Base-by-base conservation (phyloP, 2,797 vertebrate genomes). In the Dryobates pubescens region DNA sequence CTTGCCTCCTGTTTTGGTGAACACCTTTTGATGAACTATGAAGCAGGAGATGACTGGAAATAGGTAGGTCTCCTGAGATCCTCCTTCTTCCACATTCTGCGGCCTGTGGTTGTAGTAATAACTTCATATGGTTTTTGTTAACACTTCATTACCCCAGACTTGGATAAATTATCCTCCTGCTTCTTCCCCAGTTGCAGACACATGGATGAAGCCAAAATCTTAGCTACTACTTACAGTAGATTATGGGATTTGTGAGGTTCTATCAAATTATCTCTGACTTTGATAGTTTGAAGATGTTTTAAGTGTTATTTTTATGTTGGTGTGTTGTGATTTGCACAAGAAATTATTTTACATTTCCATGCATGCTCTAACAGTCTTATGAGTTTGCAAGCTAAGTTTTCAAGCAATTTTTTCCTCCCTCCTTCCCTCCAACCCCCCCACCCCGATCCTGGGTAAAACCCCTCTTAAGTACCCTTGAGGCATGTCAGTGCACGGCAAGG, bases 111-210 rank as follows among this genome's bases (percentile, higher is more conserved):
- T 97, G 97, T 95, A 94, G 96, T 97, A 98, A 98, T 97, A 97
- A 97, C 95, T 97, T 97, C 97, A 97, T 98, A 97, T 97, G 98
- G 96, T 97, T 98, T 98, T 95, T 96, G 97, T 98, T 98, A 98
- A 97, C 98, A 98, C 97, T 98, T 98, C 97, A 98, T 98, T 98
- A 98, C 97, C 96, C 96, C 93, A 93, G 96, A 97, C 95, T 97
- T 97, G 97, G 97, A 98, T 97, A 97, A 98, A 98, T 98, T 96
- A 98, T 95, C 92, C 95, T 95, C 94, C 92, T 91, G 96, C 92
- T 97, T 97, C 96, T 97, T 97, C 96, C 93, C 92, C 95, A 96
- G 89, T 93, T 96, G 96, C 96, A 97, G 94, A 96, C 96, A 85
- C 82, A 77, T 57, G 95, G 94, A 91, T 96, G 96, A 97, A 96